Evolutionary conservation across 1,140 invertebrate species (phyloP), one percentile per base, ranked within the genome.

Genomic region (Sinella curviseta): DNA sequence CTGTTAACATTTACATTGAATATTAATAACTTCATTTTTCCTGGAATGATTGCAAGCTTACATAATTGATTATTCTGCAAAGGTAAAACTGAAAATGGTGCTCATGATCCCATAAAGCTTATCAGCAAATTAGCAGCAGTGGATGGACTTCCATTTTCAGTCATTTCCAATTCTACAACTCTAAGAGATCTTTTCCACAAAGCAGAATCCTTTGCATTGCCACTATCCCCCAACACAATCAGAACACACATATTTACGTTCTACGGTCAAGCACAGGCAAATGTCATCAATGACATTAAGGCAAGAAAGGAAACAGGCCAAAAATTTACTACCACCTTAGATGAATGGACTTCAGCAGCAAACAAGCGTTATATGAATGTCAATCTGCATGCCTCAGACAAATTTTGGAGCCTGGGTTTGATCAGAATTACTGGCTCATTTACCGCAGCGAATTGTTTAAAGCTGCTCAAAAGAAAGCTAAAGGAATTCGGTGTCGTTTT

Each of bases 101-200:
- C 17, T 48, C 4, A 17, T 8, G 4, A 48, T 8, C 17, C 39
- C 39, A 48, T 8, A 48, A 48, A 48, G 4, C 17, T 8, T 48
- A 17, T 17, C 17, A 48, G 4, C 39, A 48, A 60, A 60, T 24
- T 60, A 14, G 55, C n/a, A 24, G 55, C 55, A 60, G 24, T 17
- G 24, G 55, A 60, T 60, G 55, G 55, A 60, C 24, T 60, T 60
- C 14, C 55, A 24, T 60, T 60, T 60, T 60, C 55, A 60, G 55
- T 24, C 3, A 8, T 60, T 3, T 4, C 55, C n/a, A n/a, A 12
- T 26, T 14, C 55, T 24, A n/a, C 55, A 12, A 60, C 55, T 17
- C 14, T 60, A 3, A 8, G 55, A 14, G 24, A 3, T 60, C 24
- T 60, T 4, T 60, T 60, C 24, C 12, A 60, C 12, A 60, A 26